phyloP scores from a whole-genome alignment of 2,797 vertebrate genomes.

The Sebastes kiyomatsui region DNA sequence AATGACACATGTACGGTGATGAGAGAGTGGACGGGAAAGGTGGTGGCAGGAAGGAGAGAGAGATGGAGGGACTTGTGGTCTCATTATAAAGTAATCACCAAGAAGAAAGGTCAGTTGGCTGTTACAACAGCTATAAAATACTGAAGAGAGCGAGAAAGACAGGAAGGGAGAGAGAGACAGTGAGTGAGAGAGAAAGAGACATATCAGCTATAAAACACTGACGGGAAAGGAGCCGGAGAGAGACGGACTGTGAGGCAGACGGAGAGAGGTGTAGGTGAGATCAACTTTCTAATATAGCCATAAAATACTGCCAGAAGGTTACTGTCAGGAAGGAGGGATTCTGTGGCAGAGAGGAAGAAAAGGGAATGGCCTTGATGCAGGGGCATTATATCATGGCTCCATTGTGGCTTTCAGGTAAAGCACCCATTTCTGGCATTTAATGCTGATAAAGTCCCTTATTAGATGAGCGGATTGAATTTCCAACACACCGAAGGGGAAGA shows the following conservation, averaged over 20 bases:
- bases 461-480: not conserved
- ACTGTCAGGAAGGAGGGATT: slow-evolving; percentile 25
- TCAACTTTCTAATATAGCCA: slow-evolving; percentile 49
- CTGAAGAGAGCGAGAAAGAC: slow-evolving; percentile 29
- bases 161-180: not conserved
- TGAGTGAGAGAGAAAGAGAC: not conserved
- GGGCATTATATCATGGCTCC: slow-evolving; percentile 9
- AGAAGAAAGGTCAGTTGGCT: slow-evolving; percentile 76
- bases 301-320: slow-evolving; percentile 58
- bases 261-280: slow-evolving; percentile 38
- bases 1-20: slow-evolving; percentile 38
- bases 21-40: slow-evolving; percentile 9
- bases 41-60: slow-evolving; percentile 24
- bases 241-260: slow-evolving; percentile 17
- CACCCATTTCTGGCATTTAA: slow-evolving; percentile 27
- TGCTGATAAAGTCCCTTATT: slow-evolving; percentile 2
- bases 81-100: slow-evolving; percentile 78
- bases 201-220: slow-evolving; percentile 37
- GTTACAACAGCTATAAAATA: slow-evolving; percentile 74
- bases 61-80: slow-evolving; percentile 61
- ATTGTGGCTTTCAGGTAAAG: slow-evolving; percentile 24
- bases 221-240: slow-evolving; percentile 19
- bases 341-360: slow-evolving; percentile 1
- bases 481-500: not conserved
- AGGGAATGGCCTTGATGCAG: not conserved